A percentile compares a stretch with the other conserved stretches of the same genome.
These are phyloP conservation scores for Cybosia mesomella DNA, from an alignment of 2,888 invertebrate genomes.

Conservation along the genomic window DNA sequence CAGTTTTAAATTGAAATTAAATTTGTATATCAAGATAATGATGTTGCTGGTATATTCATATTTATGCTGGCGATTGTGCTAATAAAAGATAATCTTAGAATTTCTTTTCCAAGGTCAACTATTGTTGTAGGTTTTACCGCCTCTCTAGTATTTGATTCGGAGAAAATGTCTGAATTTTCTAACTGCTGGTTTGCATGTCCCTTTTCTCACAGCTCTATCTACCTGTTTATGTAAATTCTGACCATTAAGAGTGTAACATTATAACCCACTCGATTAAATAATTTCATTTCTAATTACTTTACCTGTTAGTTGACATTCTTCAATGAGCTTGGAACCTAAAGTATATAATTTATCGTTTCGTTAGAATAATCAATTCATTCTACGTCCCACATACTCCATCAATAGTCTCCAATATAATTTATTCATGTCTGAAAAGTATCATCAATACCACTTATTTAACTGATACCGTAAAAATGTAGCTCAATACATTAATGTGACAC, in stretches of 20 bases:
- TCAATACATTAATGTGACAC: conserved; percentile 36
- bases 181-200: not conserved
- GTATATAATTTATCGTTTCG: not conserved
- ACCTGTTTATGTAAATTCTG: conserved; percentile 2
- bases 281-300: not conserved
- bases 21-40: too few species aligned
- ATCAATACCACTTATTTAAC: conserved; percentile 19
- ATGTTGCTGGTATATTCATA: too few species aligned
- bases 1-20: too few species aligned
- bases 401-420: conserved; percentile 1
- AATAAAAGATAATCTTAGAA: too few species aligned
- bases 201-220: not conserved
- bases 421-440: conserved; percentile 17
- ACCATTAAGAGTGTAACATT: not conserved
- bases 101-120: too few species aligned
- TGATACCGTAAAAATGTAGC: conserved; percentile 37
- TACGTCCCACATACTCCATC: not conserved
- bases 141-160: not conserved
- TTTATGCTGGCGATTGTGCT: too few species aligned
- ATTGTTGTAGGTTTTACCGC: not conserved
- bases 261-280: not conserved
- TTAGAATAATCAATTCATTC: not conserved
- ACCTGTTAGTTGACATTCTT: not conserved
- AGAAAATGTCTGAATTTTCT: not conserved
- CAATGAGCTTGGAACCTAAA: not conserved